These are phyloP conservation scores for Lamellibrachia satsuma DNA, from an alignment of 2,888 invertebrate genomes.

Conservation along the genomic window DNA sequence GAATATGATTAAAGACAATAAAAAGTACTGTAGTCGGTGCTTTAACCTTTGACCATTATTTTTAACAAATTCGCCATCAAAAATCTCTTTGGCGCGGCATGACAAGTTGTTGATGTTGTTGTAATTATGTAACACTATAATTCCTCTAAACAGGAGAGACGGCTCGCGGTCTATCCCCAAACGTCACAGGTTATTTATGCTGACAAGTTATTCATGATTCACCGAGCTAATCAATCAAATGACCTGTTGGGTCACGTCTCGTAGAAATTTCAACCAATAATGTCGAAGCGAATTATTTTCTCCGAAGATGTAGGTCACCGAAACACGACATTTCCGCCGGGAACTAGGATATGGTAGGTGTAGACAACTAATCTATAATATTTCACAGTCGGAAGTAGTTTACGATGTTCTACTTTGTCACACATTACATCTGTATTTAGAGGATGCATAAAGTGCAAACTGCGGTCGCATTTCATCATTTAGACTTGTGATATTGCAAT, in stretches of 20 bases:
- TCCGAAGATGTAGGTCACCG: not conserved
- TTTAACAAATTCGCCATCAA: not conserved
- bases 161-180: not conserved
- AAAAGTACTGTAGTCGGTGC: too few relatives aligned
- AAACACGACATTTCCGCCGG: constrained; percentile 13
- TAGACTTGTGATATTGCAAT: not conserved
- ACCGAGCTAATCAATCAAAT: not conserved
- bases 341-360: constrained; percentile 13
- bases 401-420: not conserved
- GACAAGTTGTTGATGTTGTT: not conserved
- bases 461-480: not conserved
- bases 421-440: not conserved
- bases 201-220: not conserved
- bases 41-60: not conserved
- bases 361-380: not conserved
- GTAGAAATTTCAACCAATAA: not conserved
- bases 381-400: not conserved
- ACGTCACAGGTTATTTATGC: not conserved
- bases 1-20: too few relatives aligned
- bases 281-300: not conserved
- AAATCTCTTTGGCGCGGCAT: not conserved
- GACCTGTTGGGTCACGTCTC: not conserved
- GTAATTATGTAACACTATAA: not conserved
- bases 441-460: not conserved
- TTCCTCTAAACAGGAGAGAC: not conserved